Percentiles rank a stretch among this genome's conserved stretches.
These are phyloP conservation scores for Lophura nycthemera DNA, from an alignment of 2,113 vertebrate species.

Conservation along the genomic window DNA sequence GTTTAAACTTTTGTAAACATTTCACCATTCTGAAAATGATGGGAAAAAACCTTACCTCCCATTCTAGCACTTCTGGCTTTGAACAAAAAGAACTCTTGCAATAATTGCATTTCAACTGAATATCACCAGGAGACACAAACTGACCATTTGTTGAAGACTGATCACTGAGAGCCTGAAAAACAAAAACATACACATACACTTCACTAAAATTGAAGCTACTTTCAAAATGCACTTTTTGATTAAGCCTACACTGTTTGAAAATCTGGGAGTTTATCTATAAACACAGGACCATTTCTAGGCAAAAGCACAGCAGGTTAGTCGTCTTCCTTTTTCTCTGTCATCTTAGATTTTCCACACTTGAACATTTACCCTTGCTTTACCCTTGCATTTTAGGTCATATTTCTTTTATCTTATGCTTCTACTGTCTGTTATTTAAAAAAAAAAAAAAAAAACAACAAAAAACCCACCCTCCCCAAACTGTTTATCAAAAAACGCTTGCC, in stretches of 20 bases:
- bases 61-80: slow-evolving; percentile 95
- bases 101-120: slow-evolving; percentile 97
- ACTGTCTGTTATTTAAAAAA: neutral
- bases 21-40: neutral
- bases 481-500: neutral
- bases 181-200: neutral
- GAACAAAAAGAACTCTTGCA: slow-evolving; percentile 93
- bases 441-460: neutral
- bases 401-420: neutral
- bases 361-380: neutral
- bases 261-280: neutral
- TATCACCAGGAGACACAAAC: slow-evolving; percentile 80
- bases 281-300: neutral
- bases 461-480: neutral
- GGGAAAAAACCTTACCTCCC: slow-evolving; percentile 86
- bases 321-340: neutral
- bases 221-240: neutral
- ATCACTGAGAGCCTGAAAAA: slow-evolving; percentile 88
- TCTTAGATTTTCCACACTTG: neutral
- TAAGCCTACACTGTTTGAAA: neutral
- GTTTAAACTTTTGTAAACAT: neutral
- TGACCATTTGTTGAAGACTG: slow-evolving; percentile 92
- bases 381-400: neutral
- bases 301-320: neutral
- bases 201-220: neutral